phyloP scores from a whole-genome alignment of 1,140 invertebrate species.

The Trachymyrmex septentrionalis region DNA sequence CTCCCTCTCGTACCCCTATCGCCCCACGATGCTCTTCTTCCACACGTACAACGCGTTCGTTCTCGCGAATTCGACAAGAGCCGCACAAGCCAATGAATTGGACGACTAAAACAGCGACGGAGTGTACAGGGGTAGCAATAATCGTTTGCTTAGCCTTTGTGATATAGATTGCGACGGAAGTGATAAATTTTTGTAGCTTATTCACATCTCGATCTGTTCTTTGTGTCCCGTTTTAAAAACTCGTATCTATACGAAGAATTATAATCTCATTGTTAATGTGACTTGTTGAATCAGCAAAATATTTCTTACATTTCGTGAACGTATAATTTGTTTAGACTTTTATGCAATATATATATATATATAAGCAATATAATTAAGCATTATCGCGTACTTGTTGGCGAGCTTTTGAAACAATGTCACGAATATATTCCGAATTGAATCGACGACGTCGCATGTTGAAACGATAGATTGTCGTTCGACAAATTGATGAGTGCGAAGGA shows the following conservation, averaged over 20 bases:
- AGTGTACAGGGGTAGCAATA: conserved; percentile 31
- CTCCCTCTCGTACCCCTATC: conserved; percentile 36
- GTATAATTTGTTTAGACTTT: not conserved
- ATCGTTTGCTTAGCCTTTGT: conserved; percentile 38
- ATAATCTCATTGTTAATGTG: not conserved
- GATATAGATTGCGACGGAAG: conserved; percentile 17
- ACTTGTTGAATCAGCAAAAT: not conserved
- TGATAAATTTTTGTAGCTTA: conserved; percentile 37
- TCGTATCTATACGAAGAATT: not conserved
- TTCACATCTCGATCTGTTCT: not conserved
- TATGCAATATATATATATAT: not conserved
- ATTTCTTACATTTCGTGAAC: not conserved
- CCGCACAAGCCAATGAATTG: conserved; percentile 43
- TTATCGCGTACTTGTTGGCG: not conserved
- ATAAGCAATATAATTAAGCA: not conserved
- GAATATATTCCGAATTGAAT: not conserved
- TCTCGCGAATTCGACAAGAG: conserved; percentile 44
- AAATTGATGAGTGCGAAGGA: conserved; percentile 71
- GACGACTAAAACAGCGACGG: conserved; percentile 35
- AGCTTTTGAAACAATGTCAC: not conserved
- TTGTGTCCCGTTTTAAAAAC: not conserved
- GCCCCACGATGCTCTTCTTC: conserved; percentile 38
- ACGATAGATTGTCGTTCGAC: conserved; percentile 27
- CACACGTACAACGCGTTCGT: conserved; percentile 33
- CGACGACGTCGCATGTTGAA: not conserved